Base-by-base conservation (phyloP, 1,140 invertebrate species). In the Antheraea pernyi region DNA sequence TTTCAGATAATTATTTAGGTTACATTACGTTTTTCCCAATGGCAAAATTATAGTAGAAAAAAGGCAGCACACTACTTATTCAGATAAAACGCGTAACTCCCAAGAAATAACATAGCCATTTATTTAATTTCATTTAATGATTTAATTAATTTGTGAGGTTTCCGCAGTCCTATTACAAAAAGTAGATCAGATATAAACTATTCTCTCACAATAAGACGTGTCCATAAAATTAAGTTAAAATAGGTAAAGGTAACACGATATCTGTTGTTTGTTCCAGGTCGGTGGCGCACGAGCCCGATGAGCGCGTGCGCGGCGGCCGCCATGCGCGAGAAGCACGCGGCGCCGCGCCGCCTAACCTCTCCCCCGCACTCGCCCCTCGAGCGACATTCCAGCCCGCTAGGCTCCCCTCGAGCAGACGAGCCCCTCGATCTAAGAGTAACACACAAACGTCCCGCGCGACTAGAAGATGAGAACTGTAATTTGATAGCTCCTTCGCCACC, bases 381-480 rank as follows among this genome's bases (percentile, higher is more conserved):
- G 37, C 80, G 69, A 67, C 82, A 78, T 79, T 77, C 78, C 77
- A 88, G 84, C 75, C 88, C 86, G 9, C 83, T 88, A 18, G 80
- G 93, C 89, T 79, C 91, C 66, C 79, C 93, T 48, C 91, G 92
- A 67, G 84, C 92, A 30, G 96, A 97, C 74, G 96, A 97, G 81
- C 97, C 97, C 3, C 90, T 98, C 60, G 97, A 98, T 85, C 93
- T 98, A 10, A 94, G 97, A 71, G 94, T 98, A 59, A 96, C 96
- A 59, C 95, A 96, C 84, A 98, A 97, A 81, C 96, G 97, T 82
- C 86, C 91, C 19, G 86, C 85, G 74, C 90, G 94, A 13, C 78
- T 96, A 7, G 94, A 96, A 78, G 96, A 97, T 87, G 96, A 97
- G 84, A 97, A 97, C 84, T 93, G 94, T 76, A 96, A 96, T 84